Conservation (phyloP, 2,113 vertebrate genomes). For the Tichodroma muraria region DNA sequence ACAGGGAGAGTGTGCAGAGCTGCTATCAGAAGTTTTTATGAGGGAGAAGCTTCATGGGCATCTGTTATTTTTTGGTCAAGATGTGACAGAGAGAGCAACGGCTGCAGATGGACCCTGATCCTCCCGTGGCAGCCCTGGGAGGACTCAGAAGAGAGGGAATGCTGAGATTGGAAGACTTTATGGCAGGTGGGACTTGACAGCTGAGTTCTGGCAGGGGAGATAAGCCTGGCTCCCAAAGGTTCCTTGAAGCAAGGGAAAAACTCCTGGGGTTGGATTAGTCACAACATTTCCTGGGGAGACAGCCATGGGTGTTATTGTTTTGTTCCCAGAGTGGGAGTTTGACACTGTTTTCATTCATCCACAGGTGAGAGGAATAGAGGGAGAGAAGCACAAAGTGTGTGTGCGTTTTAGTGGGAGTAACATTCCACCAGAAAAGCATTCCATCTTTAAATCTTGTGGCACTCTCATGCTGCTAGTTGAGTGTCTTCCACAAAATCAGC, state of each 20-base stretch:
- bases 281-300: not conserved
- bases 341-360: not conserved
- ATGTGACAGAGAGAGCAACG: not conserved
- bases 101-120: not conserved
- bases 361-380: not conserved
- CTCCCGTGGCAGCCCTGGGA: not conserved
- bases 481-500: not conserved
- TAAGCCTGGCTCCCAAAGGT: not conserved
- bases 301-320: not conserved
- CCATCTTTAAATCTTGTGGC: not conserved
- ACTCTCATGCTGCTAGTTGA: not conserved
- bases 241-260: not conserved
- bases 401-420: not conserved
- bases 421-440: not conserved
- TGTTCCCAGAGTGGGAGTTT: not conserved
- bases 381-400: not conserved
- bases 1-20: not conserved
- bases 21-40: not conserved
- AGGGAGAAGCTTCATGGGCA: not conserved
- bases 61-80: not conserved
- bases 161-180: not conserved
- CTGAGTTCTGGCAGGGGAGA: slow-evolving; percentile 16
- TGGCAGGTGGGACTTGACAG: not conserved
- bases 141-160: not conserved
- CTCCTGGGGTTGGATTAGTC: slow-evolving; percentile 3